phyloP scores from a whole-genome alignment of 2,888 invertebrate species.

The Euproctis similis region DNA sequence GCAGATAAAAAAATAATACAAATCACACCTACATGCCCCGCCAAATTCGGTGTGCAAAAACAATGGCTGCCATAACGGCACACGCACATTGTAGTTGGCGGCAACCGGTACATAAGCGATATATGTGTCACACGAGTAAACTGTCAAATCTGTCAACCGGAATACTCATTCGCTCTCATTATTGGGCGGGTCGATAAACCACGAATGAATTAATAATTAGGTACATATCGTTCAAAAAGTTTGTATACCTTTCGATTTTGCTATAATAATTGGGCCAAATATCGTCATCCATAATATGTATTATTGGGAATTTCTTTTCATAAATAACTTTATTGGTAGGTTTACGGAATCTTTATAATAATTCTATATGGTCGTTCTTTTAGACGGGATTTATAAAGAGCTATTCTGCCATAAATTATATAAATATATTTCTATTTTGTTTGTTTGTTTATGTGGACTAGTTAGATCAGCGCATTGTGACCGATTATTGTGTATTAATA shows the following conservation, averaged over 20 bases:
- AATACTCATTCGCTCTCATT: conserved; percentile 37
- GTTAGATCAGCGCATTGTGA: too few relatives aligned
- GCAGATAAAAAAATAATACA: conserved; percentile 64
- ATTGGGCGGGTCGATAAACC: conserved; percentile 32
- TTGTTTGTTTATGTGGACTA: too few relatives aligned
- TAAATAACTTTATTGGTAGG: too few relatives aligned
- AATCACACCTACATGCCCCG: conserved; percentile 49
- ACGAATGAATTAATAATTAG: conserved; percentile 20
- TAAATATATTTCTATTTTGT: too few relatives aligned
- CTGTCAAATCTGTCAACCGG: conserved; percentile 32
- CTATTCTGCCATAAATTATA: too few relatives aligned
- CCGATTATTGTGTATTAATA: too few relatives aligned
- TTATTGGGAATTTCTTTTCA: too few relatives aligned
- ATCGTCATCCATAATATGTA: too few relatives aligned
- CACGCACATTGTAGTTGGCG: conserved; percentile 19
- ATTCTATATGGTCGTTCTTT: too few relatives aligned
- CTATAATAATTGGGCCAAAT: too few relatives aligned
- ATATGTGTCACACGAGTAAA: conserved; percentile 37
- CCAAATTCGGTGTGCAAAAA: conserved; percentile 54
- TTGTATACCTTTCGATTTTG: conserved; percentile 15
- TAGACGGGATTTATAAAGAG: too few relatives aligned
- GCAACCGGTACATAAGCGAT: conserved; percentile 22
- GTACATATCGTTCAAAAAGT: conserved; percentile 19
- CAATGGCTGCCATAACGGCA: conserved; percentile 61
- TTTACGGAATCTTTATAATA: too few relatives aligned